These are phyloP conservation scores for Phainopepla nitens DNA, from an alignment of 2,113 vertebrate species.

Conservation along the genomic window DNA sequence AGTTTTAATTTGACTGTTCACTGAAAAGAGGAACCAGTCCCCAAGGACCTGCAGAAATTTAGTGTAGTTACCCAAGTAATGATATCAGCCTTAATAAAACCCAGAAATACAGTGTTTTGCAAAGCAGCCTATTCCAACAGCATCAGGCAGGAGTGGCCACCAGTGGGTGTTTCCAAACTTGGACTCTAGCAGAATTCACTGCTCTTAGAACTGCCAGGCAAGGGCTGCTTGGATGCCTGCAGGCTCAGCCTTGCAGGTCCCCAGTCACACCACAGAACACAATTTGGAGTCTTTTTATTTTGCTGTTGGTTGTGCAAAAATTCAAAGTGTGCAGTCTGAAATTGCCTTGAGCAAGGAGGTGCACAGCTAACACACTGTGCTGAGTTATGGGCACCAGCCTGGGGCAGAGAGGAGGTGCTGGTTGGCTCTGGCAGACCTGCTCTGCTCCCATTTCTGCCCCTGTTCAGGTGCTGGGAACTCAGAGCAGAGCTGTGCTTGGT, in stretches of 20 bases:
- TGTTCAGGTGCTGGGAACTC: not conserved
- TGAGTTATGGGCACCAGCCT: accelerated
- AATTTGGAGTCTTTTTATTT: not conserved
- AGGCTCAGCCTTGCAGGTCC: not conserved
- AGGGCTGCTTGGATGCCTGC: not conserved
- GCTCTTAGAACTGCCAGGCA: not conserved
- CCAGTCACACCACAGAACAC: not conserved
- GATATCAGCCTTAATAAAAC: not conserved
- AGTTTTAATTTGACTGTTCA: not conserved
- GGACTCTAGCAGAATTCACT: not conserved
- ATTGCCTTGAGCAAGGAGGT: not conserved
- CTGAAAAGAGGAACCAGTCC: not conserved
- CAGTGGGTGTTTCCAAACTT: not conserved
- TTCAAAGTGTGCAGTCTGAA: too few relatives aligned
- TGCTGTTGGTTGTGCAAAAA: not conserved
- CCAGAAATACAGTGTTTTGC: not conserved
- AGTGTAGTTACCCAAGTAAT: not conserved
- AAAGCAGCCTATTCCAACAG: not conserved
- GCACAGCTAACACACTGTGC: accelerated
- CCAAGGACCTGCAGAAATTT: not conserved
- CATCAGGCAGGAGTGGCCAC: not conserved
- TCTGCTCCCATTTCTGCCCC: not conserved
- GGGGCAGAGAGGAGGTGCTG: not conserved
- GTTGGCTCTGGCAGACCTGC: accelerated
- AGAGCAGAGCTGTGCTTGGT: not conserved